A percentile compares a stretch with the other conserved stretches of the same genome.
Conservation (phyloP, 2,113 vertebrate species). For the Sisor rabdophorus region DNA sequence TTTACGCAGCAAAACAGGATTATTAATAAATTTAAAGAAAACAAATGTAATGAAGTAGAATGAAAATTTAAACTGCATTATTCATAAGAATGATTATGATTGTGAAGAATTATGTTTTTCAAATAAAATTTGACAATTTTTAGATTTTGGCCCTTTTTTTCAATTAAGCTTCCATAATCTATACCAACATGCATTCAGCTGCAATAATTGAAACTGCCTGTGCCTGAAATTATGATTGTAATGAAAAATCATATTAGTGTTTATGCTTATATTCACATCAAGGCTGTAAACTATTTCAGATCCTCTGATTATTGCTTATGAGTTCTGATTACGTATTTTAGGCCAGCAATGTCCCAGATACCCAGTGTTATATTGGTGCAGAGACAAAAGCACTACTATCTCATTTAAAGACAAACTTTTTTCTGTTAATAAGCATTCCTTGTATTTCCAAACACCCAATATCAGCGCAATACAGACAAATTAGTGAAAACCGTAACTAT, state of each 20-base stretch:
- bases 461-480: no score
- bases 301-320: background rate
- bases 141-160: background rate
- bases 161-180: background rate
- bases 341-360: constrained; percentile 6
- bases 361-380: background rate
- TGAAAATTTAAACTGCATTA: background rate
- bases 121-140: background rate
- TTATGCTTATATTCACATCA: background rate
- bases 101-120: background rate
- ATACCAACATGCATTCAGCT: background rate
- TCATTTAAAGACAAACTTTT: no score
- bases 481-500: no score
- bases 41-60: background rate
- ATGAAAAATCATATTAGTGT: background rate
- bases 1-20: background rate
- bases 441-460: no score
- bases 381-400: background rate
- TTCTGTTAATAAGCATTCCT: no score
- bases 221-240: background rate
- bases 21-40: background rate
- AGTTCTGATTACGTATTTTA: background rate
- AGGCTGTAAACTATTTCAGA: constrained; percentile 1
- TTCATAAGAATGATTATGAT: background rate
- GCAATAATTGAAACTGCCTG: background rate